Evolutionary conservation across 2,888 invertebrate species (phyloP).

Genomic region (Pheosia tremula): DNA sequence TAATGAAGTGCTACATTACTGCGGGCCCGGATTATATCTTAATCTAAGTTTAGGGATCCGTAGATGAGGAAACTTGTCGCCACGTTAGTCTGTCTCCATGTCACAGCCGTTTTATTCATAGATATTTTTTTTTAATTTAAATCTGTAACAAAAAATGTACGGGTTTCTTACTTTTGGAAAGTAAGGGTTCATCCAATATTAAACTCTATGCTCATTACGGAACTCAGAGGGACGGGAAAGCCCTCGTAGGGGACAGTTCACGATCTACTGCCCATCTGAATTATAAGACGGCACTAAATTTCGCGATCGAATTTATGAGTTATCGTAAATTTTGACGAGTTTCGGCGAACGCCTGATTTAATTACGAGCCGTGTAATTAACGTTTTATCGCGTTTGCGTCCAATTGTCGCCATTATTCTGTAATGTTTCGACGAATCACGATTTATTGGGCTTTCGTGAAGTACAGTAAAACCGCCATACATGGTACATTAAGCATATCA

Average conservation of each 20-base stretch:
- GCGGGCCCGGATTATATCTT: too few species aligned
- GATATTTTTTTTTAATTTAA: too few species aligned
- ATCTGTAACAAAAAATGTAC: too few species aligned
- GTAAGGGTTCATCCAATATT: too few species aligned
- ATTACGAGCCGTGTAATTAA: slow-evolving; percentile 55
- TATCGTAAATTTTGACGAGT: slow-evolving; percentile 64
- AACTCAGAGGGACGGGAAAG: background rate
- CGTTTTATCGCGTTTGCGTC: slow-evolving; percentile 51
- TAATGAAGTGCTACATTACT: too few species aligned
- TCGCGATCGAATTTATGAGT: slow-evolving; percentile 60
- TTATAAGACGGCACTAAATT: slow-evolving; percentile 59
- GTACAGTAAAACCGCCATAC: background rate
- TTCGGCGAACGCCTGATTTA: slow-evolving; percentile 52
- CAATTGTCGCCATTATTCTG: slow-evolving; percentile 37
- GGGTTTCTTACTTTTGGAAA: too few species aligned
- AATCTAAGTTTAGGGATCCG: too few species aligned
- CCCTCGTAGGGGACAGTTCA: slow-evolving; percentile 39
- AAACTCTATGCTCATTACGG: background rate
- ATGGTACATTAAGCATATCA: too few species aligned
- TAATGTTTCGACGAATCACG: slow-evolving; percentile 19
- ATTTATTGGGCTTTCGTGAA: slow-evolving; percentile 1
- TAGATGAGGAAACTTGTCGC: too few species aligned
- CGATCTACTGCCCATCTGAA: slow-evolving; percentile 49
- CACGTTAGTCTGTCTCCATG: too few species aligned
- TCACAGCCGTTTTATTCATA: too few species aligned